Conservation (phyloP, 2,113 vertebrate species). For the Copsychus sechellarum region DNA sequence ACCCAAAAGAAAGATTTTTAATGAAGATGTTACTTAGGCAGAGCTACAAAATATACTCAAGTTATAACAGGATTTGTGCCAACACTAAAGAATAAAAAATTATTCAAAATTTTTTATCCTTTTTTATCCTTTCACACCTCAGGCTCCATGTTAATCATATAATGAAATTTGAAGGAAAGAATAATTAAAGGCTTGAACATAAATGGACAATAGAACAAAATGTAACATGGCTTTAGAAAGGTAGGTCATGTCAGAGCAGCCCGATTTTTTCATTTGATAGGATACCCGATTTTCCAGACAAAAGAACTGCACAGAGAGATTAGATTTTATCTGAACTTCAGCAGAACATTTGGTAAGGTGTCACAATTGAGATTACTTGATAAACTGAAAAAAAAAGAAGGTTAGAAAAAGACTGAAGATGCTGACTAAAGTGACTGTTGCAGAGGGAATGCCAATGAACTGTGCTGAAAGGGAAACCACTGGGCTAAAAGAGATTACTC, state of each 20-base stretch:
- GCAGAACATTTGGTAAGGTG: slow-evolving; percentile 39
- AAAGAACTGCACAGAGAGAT: slow-evolving; percentile 46
- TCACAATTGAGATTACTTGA: slow-evolving; percentile 10
- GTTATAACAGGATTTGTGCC: not conserved
- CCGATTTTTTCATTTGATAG: slow-evolving; percentile 33
- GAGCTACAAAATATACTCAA: not conserved
- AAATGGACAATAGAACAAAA: slow-evolving; percentile 35
- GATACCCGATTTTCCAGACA: slow-evolving; percentile 38
- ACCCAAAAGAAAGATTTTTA: not conserved
- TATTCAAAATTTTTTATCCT: not conserved
- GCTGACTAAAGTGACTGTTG: not conserved
- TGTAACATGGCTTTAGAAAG: not conserved
- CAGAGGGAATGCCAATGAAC: not conserved
- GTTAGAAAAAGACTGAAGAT: not conserved
- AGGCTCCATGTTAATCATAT: not conserved
- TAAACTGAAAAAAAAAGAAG: not conserved
- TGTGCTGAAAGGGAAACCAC: not conserved
- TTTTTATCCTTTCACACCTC: not conserved
- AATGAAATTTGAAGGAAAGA: slow-evolving; percentile 12
- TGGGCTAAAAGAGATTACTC: not conserved
- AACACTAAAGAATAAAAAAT: not conserved
- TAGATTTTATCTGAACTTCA: slow-evolving; percentile 58
- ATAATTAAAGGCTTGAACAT: not conserved
- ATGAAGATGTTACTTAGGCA: not conserved
- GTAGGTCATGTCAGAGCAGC: slow-evolving; percentile 57